Conservation (phyloP, 2,888 invertebrate species). For the Harpalus rufipes region DNA sequence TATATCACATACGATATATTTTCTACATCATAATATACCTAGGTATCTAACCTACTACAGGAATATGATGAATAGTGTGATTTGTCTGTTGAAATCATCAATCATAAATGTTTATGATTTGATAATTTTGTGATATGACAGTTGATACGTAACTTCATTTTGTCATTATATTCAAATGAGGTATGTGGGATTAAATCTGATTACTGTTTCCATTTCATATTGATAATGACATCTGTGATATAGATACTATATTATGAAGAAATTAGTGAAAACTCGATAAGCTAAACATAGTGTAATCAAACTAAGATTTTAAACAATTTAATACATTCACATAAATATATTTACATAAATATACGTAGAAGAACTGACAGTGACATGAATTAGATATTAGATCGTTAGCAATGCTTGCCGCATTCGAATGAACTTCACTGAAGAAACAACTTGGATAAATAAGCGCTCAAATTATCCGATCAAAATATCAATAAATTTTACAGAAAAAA, state of each 20-base stretch:
- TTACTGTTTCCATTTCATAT: background rate
- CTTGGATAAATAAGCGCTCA: too few relatives aligned
- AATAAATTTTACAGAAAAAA: too few relatives aligned
- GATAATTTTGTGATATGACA: background rate
- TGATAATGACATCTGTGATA: background rate
- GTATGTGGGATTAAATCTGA: background rate
- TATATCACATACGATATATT: background rate
- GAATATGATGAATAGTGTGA: background rate
- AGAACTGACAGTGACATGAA: too few relatives aligned
- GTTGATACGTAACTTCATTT: background rate
- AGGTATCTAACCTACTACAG: background rate
- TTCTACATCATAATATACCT: background rate
- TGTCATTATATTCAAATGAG: constrained; percentile 12
- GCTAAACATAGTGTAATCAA: too few relatives aligned
- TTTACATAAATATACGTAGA: too few relatives aligned
- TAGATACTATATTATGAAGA: background rate
- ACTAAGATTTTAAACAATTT: too few relatives aligned
- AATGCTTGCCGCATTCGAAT: too few relatives aligned
- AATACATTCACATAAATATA: too few relatives aligned
- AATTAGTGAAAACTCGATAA: too few relatives aligned
- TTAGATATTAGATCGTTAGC: too few relatives aligned
- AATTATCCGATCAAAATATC: too few relatives aligned
- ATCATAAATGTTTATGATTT: constrained; percentile 15
- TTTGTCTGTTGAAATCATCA: background rate
- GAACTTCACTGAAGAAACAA: too few relatives aligned